Conservation (phyloP, 2,113 vertebrate genomes). For the Crotalus tigris region DNA sequence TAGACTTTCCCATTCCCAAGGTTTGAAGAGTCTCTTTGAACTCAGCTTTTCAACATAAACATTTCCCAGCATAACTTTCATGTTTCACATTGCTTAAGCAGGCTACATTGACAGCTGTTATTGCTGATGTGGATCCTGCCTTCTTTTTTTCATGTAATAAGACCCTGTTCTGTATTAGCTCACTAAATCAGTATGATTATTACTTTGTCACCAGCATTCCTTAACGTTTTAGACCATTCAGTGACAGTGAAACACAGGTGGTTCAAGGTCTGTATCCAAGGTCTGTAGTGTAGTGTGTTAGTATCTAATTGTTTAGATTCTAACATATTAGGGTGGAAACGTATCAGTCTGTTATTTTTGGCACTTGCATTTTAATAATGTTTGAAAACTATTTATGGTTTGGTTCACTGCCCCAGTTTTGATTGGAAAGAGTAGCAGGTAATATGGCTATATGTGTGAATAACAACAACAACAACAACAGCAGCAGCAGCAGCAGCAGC, state of each 20-base stretch:
- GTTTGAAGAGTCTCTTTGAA: conserved; percentile 31
- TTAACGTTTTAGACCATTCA: conserved; percentile 36
- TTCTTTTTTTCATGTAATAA: conserved; percentile 49
- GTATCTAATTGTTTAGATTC: not conserved
- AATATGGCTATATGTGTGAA: not conserved
- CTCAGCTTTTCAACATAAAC: conserved; percentile 18
- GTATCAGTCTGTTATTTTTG: not conserved
- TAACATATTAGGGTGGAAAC: not conserved
- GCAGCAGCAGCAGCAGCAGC: no score
- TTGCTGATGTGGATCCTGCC: conserved; percentile 43
- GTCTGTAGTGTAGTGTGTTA: not conserved
- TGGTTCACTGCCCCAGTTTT: not conserved
- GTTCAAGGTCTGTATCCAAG: not conserved
- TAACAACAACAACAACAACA: not conserved
- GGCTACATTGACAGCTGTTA: conserved; percentile 55
- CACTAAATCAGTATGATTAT: conserved; percentile 60
- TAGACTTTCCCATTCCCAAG: not conserved
- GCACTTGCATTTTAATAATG: not conserved
- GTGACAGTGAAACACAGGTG: conserved; percentile 67
- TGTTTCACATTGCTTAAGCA: conserved; percentile 55
- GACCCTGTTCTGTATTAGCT: conserved; percentile 54
- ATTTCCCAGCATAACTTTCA: conserved; percentile 38
- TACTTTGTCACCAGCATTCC: conserved; percentile 60
- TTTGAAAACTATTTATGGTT: not conserved
- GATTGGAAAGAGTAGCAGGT: not conserved